These are phyloP conservation scores for Hecatera dysodea DNA, from an alignment of 2,888 invertebrate genomes.

Conservation along the genomic window DNA sequence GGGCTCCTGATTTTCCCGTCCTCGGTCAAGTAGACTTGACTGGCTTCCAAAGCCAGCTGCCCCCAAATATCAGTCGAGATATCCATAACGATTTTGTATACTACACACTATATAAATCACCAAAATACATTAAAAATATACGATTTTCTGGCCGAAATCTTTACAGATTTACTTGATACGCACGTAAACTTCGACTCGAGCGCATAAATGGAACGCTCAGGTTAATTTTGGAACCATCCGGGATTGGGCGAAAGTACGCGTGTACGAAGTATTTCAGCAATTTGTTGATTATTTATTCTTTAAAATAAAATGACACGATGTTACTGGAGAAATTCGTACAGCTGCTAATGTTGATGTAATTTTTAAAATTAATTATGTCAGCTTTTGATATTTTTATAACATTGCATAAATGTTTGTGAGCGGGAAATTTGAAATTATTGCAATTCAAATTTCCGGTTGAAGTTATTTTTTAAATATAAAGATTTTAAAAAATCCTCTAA, in stretches of 20 bases:
- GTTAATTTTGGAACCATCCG: slow-evolving; percentile 89
- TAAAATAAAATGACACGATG: slow-evolving; percentile 30
- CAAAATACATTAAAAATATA: slow-evolving; percentile 66
- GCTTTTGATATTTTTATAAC: slow-evolving; percentile 40
- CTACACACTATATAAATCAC: slow-evolving; percentile 67
- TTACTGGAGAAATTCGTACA: slow-evolving; percentile 38
- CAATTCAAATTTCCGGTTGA: neutral
- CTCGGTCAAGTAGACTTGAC: slow-evolving; percentile 96
- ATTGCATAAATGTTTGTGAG: slow-evolving; percentile 21
- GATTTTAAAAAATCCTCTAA: no score
- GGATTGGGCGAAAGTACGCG: slow-evolving; percentile 75
- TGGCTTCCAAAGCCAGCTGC: slow-evolving; percentile 96
- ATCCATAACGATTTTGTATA: slow-evolving; percentile 89
- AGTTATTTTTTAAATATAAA: neutral
- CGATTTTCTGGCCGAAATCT: slow-evolving; percentile 60
- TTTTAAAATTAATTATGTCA: slow-evolving; percentile 31
- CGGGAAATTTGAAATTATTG: slow-evolving; percentile 60
- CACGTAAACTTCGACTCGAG: slow-evolving; percentile 78
- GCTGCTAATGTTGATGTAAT: slow-evolving; percentile 25
- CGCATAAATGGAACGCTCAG: slow-evolving; percentile 84
- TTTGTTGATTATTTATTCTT: slow-evolving; percentile 70
- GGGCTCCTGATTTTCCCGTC: slow-evolving; percentile 95
- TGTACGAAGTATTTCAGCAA: slow-evolving; percentile 75
- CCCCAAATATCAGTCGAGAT: slow-evolving; percentile 96
- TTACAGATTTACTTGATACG: slow-evolving; percentile 79